These are phyloP conservation scores for Zoanthus solanderi DNA, from an alignment of 92 coral and sea anemone species.

Conservation along the genomic window DNA sequence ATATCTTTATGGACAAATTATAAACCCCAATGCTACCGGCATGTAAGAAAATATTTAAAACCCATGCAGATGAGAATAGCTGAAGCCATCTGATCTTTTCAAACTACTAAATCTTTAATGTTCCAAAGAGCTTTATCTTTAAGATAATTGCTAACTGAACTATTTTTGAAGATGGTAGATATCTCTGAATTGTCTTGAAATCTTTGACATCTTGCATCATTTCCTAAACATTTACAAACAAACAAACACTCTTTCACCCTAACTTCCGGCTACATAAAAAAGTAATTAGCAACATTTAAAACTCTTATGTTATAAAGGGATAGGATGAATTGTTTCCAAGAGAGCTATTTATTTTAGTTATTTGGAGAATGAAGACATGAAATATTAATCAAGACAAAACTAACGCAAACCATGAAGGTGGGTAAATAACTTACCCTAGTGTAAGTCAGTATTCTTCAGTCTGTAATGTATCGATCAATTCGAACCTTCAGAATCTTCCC, in stretches of 20 bases:
- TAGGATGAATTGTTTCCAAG: no score
- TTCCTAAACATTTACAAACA: slow-evolving; percentile 4
- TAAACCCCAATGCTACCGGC: neutral
- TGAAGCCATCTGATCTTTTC: neutral
- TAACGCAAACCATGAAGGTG: no score
- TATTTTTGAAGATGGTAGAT: slow-evolving; percentile 19
- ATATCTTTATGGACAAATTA: slow-evolving; percentile 1
- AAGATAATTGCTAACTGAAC: slow-evolving; percentile 5
- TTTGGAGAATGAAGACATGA: no score
- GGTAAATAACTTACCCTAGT: no score
- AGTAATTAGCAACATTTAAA: neutral
- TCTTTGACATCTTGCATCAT: neutral
- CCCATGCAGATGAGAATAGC: neutral
- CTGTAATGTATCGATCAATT: no score
- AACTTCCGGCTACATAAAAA: neutral
- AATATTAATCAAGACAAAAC: no score
- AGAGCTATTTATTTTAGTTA: no score
- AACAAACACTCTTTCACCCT: neutral
- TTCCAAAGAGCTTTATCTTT: slow-evolving; percentile 3
- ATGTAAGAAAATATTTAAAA: neutral
- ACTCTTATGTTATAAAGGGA: neutral
- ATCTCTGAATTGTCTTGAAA: neutral
- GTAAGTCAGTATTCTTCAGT: no score
- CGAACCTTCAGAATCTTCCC: no score
- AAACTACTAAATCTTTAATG: slow-evolving; percentile 10